Conservation (phyloP, 2,113 vertebrate species). For the Cricetomys ansorgei region DNA sequence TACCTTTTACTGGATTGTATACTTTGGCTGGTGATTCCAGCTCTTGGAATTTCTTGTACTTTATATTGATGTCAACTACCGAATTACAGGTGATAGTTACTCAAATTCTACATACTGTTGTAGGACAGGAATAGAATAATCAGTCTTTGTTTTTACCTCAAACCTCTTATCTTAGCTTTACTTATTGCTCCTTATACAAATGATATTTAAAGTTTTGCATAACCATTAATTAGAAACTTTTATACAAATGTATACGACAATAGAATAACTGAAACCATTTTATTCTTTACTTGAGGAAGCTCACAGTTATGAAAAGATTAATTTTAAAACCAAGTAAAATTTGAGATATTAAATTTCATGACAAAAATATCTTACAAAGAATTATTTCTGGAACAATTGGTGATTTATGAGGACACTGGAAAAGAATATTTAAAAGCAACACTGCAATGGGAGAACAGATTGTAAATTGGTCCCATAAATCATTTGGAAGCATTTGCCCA, state of each 20-base stretch:
- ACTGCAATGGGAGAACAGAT: neutral
- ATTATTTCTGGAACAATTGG: slow-evolving; percentile 24
- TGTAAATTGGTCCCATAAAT: slow-evolving; percentile 18
- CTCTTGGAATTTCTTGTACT: neutral
- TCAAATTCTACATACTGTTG: neutral
- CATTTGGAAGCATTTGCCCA: slow-evolving; percentile 47
- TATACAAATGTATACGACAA: neutral
- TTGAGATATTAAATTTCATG: neutral
- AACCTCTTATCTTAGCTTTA: neutral
- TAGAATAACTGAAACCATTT: neutral
- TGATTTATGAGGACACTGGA: slow-evolving; percentile 8
- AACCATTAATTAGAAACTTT: neutral
- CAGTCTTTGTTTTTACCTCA: neutral
- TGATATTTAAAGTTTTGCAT: neutral
- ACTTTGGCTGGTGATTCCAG: neutral
- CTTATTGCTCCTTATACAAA: neutral
- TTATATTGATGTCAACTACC: neutral
- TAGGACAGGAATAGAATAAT: neutral
- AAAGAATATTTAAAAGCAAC: slow-evolving; percentile 42
- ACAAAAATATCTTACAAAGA: neutral
- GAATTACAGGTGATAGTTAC: neutral
- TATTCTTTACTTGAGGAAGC: neutral
- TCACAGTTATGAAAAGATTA: neutral
- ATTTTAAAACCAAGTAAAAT: neutral
- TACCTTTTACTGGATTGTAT: neutral